These are phyloP conservation scores for Myotis vivesi DNA, from an alignment of 2,797 vertebrate genomes.

Conservation along the genomic window DNA sequence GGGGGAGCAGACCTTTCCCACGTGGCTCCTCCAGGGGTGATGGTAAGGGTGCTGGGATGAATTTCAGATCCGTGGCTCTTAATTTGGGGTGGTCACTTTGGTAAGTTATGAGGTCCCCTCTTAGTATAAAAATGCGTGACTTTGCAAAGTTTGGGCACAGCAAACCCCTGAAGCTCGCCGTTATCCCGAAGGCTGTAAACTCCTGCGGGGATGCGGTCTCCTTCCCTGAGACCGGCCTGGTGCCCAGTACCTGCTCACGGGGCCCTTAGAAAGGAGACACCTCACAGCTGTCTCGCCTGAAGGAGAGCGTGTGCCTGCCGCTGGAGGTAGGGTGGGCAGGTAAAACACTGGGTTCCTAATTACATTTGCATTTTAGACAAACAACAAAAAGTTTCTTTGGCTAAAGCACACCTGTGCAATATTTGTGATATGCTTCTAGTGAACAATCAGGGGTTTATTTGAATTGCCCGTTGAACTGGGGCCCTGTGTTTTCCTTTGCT, in stretches of 20 bases:
- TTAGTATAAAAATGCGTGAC: not conserved
- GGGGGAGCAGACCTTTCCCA: not conserved
- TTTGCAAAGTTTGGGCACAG: not conserved
- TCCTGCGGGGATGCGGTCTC: not conserved
- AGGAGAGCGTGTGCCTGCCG: not conserved
- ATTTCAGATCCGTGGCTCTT: not conserved
- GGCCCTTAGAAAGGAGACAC: not conserved
- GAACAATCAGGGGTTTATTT: not conserved
- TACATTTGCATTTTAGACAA: not conserved
- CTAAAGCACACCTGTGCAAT: not conserved
- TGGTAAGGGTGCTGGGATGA: not conserved
- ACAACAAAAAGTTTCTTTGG: not conserved
- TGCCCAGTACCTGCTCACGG: not conserved
- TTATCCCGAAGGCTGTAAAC: not conserved
- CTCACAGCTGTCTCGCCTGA: no score
- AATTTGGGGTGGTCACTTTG: not conserved
- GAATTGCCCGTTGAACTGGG: not conserved
- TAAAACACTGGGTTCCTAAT: not conserved
- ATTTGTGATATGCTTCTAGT: not conserved
- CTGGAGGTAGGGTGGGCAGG: not conserved
- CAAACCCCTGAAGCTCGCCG: not conserved
- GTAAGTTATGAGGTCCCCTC: no score
- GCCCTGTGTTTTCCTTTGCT: not conserved
- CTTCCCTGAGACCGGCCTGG: accelerated
- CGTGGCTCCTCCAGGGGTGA: not conserved